Evolutionary conservation across 2,888 invertebrate species (phyloP).

Genomic region (Lymantria monacha): DNA sequence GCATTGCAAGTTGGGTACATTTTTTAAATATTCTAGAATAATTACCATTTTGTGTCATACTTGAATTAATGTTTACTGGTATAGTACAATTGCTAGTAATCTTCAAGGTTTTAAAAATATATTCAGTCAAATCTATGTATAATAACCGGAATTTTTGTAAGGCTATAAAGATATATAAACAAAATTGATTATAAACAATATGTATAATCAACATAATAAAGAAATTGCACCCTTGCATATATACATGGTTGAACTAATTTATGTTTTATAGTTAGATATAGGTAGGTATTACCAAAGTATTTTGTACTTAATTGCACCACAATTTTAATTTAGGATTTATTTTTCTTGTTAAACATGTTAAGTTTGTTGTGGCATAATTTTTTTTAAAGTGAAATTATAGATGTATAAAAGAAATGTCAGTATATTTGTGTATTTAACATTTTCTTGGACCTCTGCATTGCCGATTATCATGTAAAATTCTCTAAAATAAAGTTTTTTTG

Average conservation of each 20-base stretch:
- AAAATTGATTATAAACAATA: conserved; percentile 44
- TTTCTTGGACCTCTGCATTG: conserved; percentile 80
- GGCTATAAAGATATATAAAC: conserved; percentile 40
- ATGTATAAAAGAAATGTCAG: conserved; percentile 73
- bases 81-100: conserved; percentile 40
- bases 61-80: conserved; percentile 37
- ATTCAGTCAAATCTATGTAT: conserved; percentile 55
- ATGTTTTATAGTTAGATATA: conserved; percentile 47
- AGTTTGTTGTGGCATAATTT: conserved; percentile 72
- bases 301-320: conserved; percentile 61
- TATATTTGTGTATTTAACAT: conserved; percentile 77
- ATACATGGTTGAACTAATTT: conserved; percentile 59
- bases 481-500: conserved; percentile 83
- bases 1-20: conserved; percentile 64
- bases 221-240: conserved; percentile 62
- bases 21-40: conserved; percentile 30
- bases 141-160: conserved; percentile 9
- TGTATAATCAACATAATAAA: conserved; percentile 53
- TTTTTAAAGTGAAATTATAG: conserved; percentile 73
- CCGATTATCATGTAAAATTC: conserved; percentile 81
- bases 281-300: conserved; percentile 44
- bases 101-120: conserved; percentile 42
- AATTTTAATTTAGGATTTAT: conserved; percentile 58
- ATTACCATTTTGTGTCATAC: conserved; percentile 32
- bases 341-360: conserved; percentile 63